These are phyloP conservation scores for Donacobius atricapilla DNA, from an alignment of 2,113 vertebrate species.

Conservation along the genomic window DNA sequence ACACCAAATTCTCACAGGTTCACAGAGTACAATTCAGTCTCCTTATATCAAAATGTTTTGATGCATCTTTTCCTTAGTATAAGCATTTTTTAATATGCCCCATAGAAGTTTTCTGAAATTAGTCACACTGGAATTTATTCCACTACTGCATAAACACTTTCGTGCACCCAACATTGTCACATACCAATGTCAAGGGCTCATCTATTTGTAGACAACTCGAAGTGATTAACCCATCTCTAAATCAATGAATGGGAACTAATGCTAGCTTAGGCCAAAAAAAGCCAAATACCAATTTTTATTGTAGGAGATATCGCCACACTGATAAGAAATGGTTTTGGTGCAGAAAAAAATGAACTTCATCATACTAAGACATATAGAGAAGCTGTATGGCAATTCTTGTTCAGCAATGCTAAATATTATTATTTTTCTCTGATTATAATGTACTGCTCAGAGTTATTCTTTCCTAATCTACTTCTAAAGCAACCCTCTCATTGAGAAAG, in stretches of 20 bases:
- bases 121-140: neutral
- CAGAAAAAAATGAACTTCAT: neutral
- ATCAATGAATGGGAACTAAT: neutral
- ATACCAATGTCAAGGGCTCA: neutral
- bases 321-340: neutral
- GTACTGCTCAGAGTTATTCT: neutral
- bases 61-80: neutral
- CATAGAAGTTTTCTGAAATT: neutral
- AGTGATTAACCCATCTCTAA: neutral
- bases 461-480: neutral
- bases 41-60: neutral
- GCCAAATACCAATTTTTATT: neutral
- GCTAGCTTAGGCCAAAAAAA: neutral
- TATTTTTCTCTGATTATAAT: neutral
- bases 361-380: neutral
- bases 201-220: neutral
- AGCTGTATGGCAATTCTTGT: neutral
- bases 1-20: neutral
- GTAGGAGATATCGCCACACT: neutral
- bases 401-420: neutral
- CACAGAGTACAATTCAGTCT: neutral
- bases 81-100: neutral
- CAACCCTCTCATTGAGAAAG: neutral
- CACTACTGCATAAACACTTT: neutral
- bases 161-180: neutral